Conservation (phyloP, 2,888 invertebrate genomes). For the Trichogramma evanescens region DNA sequence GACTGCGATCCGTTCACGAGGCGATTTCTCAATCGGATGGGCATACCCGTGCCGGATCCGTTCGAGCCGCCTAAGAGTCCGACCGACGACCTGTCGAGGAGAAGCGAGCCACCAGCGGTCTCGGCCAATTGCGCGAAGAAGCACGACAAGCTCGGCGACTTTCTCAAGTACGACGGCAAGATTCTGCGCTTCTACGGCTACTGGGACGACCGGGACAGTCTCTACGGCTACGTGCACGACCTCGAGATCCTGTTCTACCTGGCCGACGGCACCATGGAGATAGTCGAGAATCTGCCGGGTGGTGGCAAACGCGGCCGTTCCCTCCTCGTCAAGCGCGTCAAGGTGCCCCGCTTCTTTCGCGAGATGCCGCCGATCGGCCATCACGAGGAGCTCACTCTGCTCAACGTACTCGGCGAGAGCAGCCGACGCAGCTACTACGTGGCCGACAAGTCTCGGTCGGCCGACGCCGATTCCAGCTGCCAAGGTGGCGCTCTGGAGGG, state of each 20-base stretch:
- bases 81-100: constrained; percentile 31
- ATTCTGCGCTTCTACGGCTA: constrained; percentile 74
- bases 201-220: constrained; percentile 79
- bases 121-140: neutral
- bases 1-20: constrained; percentile 84
- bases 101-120: constrained; percentile 26
- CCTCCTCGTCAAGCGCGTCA: constrained; percentile 68
- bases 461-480: constrained; percentile 51
- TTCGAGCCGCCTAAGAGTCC: constrained; percentile 52
- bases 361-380: constrained; percentile 45
- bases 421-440: constrained; percentile 52
- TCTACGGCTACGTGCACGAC: constrained; percentile 70
- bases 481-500: constrained; percentile 42
- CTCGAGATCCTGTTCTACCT: constrained; percentile 79
- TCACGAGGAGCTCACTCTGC: constrained; percentile 49
- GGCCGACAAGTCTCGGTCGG: constrained; percentile 43
- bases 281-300: constrained; percentile 64
- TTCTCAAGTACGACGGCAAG: constrained; percentile 74
- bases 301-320: constrained; percentile 65
- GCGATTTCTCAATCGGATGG: constrained; percentile 74
- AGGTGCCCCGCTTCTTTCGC: constrained; percentile 45
- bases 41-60: constrained; percentile 74
- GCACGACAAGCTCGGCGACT: constrained; percentile 54
- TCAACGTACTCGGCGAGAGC: constrained; percentile 59
- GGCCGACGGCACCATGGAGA: constrained; percentile 82